phyloP scores from a whole-genome alignment of 2,113 vertebrate genomes.

The Onychostoma macrolepis region DNA sequence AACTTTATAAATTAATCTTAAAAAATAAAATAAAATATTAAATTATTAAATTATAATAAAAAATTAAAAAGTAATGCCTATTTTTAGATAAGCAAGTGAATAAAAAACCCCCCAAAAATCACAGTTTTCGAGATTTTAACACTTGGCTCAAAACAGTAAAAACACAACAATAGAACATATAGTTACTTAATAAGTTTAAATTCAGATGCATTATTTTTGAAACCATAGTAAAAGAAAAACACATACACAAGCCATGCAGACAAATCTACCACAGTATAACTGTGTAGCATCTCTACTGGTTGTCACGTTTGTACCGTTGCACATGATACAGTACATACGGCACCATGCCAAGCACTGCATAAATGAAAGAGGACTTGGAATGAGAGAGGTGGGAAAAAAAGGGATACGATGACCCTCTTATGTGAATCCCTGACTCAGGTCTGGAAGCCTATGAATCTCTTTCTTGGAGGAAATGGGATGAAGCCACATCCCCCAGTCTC shows the following conservation, averaged over 20 bases:
- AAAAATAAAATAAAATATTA: background rate
- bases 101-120: background rate
- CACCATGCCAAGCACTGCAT: background rate
- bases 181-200: background rate
- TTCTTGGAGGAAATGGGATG: constrained; percentile 10
- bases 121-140: background rate
- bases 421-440: background rate
- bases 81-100: background rate
- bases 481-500: constrained; percentile 13
- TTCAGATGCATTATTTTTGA: background rate
- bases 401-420: background rate
- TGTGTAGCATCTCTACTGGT: background rate
- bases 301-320: background rate
- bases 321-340: background rate
- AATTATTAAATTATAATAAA: too few relatives aligned
- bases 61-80: background rate
- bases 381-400: background rate
- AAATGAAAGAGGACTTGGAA: background rate
- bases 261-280: background rate
- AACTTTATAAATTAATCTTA: background rate
- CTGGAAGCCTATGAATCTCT: constrained; percentile 1
- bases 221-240: background rate
- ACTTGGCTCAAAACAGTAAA: background rate
- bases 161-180: background rate
- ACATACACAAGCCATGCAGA: too few relatives aligned